Evolutionary conservation across 2,888 invertebrate genomes (phyloP).

Genomic region (Apomyelois bistriatella): DNA sequence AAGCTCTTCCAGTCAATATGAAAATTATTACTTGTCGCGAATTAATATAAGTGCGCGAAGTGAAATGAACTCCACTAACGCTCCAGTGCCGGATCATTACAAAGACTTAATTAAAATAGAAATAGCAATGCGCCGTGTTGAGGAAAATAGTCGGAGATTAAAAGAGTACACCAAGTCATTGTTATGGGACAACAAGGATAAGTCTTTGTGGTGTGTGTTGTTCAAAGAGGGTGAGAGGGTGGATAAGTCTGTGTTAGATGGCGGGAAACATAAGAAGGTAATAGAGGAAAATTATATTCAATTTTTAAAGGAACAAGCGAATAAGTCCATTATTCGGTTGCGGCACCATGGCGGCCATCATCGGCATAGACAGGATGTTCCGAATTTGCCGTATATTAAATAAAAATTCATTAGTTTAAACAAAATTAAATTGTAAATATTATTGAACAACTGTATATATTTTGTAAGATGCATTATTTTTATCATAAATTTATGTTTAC

Average conservation of each 20-base stretch:
- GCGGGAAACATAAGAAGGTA: constrained; percentile 45
- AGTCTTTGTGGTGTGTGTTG: constrained; percentile 75
- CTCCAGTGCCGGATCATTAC: constrained; percentile 66
- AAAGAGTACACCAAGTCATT: constrained; percentile 75
- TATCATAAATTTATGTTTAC: neutral
- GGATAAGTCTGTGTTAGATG: constrained; percentile 41
- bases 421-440: constrained; percentile 14
- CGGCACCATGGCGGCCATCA: constrained; percentile 69
- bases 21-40: constrained; percentile 78
- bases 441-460: constrained; percentile 13
- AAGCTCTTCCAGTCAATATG: constrained; percentile 64
- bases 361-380: constrained; percentile 59
- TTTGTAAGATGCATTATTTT: constrained; percentile 8
- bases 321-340: constrained; percentile 65
- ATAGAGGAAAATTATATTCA: constrained; percentile 66
- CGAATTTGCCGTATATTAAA: constrained; percentile 66
- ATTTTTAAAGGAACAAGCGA: constrained; percentile 61
- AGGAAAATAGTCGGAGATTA: constrained; percentile 71
- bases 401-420: constrained; percentile 30
- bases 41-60: constrained; percentile 71
- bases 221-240: constrained; percentile 67
- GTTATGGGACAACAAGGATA: constrained; percentile 75
- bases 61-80: constrained; percentile 48
- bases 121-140: constrained; percentile 75
- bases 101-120: constrained; percentile 77